Evolutionary conservation across 1,140 invertebrate genomes (phyloP).

Genomic region (Scaptomyza graminum): DNA sequence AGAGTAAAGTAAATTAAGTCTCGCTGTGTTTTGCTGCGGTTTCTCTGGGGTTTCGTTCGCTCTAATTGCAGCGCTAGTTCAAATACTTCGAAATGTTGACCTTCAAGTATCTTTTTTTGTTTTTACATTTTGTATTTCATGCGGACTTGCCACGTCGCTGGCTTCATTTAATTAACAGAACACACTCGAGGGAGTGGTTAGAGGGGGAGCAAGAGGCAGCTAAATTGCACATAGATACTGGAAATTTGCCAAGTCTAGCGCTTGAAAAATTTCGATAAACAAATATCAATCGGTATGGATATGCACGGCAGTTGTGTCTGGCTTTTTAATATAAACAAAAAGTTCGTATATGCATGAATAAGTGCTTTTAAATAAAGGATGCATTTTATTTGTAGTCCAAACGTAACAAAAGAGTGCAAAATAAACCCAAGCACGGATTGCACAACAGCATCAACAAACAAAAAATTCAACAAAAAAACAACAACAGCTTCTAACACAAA

Average conservation of each 20-base stretch:
- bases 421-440: constrained; percentile 73
- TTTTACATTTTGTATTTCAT: neutral
- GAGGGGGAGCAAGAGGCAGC: neutral
- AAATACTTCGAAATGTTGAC: constrained; percentile 67
- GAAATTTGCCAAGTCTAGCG: constrained; percentile 11
- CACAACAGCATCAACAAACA: constrained; percentile 42
- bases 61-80: constrained; percentile 58
- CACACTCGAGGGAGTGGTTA: constrained; percentile 3
- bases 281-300: constrained; percentile 30
- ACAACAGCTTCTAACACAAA: neutral
- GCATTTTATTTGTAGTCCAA: constrained; percentile 58
- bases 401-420: constrained; percentile 57
- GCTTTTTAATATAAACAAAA: constrained; percentile 61
- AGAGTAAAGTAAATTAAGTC: constrained; percentile 68
- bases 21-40: constrained; percentile 61
- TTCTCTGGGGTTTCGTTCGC: constrained; percentile 38
- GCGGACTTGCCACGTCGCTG: constrained; percentile 9
- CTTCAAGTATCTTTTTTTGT: constrained; percentile 59
- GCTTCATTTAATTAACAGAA: constrained; percentile 69
- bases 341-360: constrained; percentile 67
- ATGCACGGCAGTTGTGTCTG: constrained; percentile 21
- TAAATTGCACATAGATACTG: constrained; percentile 8
- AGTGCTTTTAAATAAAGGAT: constrained; percentile 68
- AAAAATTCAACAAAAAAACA: too few species aligned
- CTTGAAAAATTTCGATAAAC: constrained; percentile 14